Conservation (phyloP, 64 coral and sea anemone species). For the Pocillopora verrucosa region DNA sequence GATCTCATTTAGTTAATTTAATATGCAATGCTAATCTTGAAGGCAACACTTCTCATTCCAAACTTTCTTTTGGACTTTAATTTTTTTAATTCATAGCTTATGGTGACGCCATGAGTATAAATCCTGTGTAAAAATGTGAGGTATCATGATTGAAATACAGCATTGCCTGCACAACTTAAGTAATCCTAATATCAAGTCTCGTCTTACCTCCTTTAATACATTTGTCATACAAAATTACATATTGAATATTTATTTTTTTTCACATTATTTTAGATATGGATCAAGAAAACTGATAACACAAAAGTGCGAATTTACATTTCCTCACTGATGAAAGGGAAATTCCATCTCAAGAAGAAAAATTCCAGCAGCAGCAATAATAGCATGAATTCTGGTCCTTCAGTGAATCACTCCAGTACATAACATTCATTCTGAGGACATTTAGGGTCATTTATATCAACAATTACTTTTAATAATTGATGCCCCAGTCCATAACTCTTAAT, state of each 20-base stretch:
- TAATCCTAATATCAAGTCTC: too few species aligned
- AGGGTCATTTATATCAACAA: not conserved
- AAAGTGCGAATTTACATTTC: conserved; percentile 84
- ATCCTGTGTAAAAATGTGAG: too few species aligned
- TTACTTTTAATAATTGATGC: not conserved
- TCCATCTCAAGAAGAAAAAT: conserved; percentile 82
- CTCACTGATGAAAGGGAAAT: conserved; percentile 90
- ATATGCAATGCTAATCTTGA: not conserved
- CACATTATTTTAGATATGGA: conserved; percentile 55
- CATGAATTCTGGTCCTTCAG: not conserved
- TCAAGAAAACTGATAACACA: conserved; percentile 96
- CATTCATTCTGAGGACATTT: not conserved
- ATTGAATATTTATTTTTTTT: not conserved
- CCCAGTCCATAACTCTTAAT: not conserved
- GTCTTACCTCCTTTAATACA: too few species aligned
- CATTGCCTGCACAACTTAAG: too few species aligned
- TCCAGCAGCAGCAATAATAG: conserved; percentile 19
- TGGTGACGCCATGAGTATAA: too few species aligned
- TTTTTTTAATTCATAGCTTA: too few species aligned
- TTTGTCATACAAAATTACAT: too few species aligned
- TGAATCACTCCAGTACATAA: conserved; percentile 14
- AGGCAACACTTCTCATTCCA: not conserved
- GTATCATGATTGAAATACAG: too few species aligned
- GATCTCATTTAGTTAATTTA: not conserved
- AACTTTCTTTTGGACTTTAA: too few species aligned